phyloP scores from a whole-genome alignment of 2,797 vertebrate genomes.

The Takifugu rubripes region DNA sequence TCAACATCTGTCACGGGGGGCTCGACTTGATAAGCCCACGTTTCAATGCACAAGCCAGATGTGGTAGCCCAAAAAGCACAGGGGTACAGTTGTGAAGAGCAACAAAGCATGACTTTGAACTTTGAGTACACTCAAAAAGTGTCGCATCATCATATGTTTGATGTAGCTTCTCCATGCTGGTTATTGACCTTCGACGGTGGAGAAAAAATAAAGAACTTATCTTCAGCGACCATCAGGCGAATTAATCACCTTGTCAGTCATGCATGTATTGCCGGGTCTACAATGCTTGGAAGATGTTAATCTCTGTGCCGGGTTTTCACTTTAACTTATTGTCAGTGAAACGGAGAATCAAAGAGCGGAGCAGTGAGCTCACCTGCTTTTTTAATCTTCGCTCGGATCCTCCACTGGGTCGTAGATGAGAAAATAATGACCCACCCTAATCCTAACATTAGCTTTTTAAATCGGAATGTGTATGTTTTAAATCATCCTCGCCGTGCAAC shows the following conservation, averaged over 20 bases:
- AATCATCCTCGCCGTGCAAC: conserved; percentile 67
- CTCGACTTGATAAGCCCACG: conserved; percentile 30
- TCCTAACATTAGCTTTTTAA: conserved; percentile 76
- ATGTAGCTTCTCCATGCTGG: conserved; percentile 30
- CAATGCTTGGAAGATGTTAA: conserved; percentile 54
- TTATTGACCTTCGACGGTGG: conserved; percentile 48
- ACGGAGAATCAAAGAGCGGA: conserved; percentile 59
- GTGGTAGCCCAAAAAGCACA: conserved; percentile 17
- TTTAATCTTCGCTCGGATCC: conserved; percentile 67
- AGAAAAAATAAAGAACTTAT: conserved; percentile 47
- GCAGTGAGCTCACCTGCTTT: conserved; percentile 66
- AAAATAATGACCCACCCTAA: conserved; percentile 76
- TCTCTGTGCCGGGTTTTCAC: conserved; percentile 59
- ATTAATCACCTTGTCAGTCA: conserved; percentile 70
- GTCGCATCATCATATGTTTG: conserved; percentile 34
- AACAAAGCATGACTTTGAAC: conserved; percentile 36
- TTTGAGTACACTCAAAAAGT: conserved; percentile 11
- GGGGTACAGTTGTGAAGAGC: conserved; percentile 36
- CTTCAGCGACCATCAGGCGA: conserved; percentile 42
- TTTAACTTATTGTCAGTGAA: conserved; percentile 66
- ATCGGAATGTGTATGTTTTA: conserved; percentile 76
- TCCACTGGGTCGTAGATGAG: conserved; percentile 64
- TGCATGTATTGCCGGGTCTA: conserved; percentile 55
- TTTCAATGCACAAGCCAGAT: conserved; percentile 11
- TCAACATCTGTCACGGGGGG: conserved; percentile 31